These are phyloP conservation scores for Brachymystax lenok DNA, from an alignment of 2,797 vertebrate species.

Conservation along the genomic window DNA sequence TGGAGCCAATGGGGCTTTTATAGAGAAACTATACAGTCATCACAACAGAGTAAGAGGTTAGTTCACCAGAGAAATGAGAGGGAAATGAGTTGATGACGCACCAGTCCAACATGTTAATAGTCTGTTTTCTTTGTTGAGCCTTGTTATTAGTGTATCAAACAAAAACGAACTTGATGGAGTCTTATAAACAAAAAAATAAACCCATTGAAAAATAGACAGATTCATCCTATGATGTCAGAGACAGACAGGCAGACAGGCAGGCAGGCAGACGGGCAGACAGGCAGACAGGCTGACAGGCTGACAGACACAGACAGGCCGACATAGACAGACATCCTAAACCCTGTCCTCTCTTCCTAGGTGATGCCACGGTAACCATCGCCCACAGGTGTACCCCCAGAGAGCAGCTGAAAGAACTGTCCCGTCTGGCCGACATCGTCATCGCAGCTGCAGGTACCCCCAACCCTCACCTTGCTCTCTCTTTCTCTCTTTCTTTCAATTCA, in stretches of 20 bases:
- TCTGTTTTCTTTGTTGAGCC: neutral
- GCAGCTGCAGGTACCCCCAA: slow-evolving; percentile 82
- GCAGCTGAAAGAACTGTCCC: slow-evolving; percentile 80
- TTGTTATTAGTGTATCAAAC: neutral
- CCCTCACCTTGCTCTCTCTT: too few relatives aligned
- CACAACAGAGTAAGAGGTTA: neutral
- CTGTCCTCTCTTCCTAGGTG: slow-evolving; percentile 72
- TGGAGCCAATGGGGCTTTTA: neutral
- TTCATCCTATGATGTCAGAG: too few relatives aligned
- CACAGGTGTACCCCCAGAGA: slow-evolving; percentile 88
- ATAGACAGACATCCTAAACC: neutral
- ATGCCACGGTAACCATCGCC: slow-evolving; percentile 89
- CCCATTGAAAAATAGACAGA: too few relatives aligned
- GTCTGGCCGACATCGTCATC: slow-evolving; percentile 84
- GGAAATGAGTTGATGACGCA: too few relatives aligned
- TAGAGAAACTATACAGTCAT: too few relatives aligned
- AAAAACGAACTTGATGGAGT: neutral
- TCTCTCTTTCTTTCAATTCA: too few relatives aligned
- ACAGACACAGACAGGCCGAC: too few relatives aligned
- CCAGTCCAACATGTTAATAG: neutral
- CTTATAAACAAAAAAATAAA: neutral
- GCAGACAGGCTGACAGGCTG: rapidly evolving
- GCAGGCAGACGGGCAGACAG: too few relatives aligned
- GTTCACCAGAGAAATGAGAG: neutral
- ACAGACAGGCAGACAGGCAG: too few relatives aligned